Percentiles rank a stretch among this genome's conserved stretches.
These are phyloP conservation scores for Meteorus colon DNA, from an alignment of 2,888 invertebrate species.

Conservation along the genomic window DNA sequence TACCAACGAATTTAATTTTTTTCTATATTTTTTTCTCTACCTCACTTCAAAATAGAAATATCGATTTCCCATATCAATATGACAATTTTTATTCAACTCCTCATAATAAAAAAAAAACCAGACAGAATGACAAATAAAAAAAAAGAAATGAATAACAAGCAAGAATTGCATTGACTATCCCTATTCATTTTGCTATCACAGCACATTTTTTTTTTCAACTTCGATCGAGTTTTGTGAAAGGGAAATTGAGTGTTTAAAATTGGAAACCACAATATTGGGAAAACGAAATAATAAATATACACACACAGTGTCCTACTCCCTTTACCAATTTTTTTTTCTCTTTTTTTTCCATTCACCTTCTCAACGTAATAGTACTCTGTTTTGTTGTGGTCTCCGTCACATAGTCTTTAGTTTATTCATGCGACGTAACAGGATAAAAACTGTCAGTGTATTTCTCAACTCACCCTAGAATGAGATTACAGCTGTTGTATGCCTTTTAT, in stretches of 20 bases:
- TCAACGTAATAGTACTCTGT: not conserved
- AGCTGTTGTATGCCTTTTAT: conserved; percentile 58
- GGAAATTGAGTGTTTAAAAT: not conserved
- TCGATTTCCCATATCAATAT: not conserved
- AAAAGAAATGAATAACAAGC: too few relatives aligned
- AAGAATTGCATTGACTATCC: too few relatives aligned
- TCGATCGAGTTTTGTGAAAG: not conserved
- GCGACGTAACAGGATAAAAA: conserved; percentile 73
- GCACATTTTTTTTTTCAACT: not conserved
- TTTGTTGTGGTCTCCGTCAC: conserved; percentile 45
- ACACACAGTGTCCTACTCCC: not conserved
- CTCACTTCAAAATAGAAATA: not conserved
- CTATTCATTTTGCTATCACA: not conserved
- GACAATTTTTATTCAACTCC: not conserved
- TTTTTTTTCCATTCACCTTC: not conserved
- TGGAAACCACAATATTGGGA: not conserved
- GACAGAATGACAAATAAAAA: not conserved
- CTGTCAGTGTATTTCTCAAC: conserved; percentile 67
- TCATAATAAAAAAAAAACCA: not conserved
- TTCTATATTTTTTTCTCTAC: not conserved
- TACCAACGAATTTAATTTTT: not conserved
- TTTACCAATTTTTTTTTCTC: not conserved
- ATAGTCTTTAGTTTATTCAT: conserved; percentile 72
- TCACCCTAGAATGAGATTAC: conserved; percentile 71
- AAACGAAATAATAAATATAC: not conserved